phyloP scores from a whole-genome alignment of 1,140 invertebrate genomes.

The Proctacanthus coquilletti region DNA sequence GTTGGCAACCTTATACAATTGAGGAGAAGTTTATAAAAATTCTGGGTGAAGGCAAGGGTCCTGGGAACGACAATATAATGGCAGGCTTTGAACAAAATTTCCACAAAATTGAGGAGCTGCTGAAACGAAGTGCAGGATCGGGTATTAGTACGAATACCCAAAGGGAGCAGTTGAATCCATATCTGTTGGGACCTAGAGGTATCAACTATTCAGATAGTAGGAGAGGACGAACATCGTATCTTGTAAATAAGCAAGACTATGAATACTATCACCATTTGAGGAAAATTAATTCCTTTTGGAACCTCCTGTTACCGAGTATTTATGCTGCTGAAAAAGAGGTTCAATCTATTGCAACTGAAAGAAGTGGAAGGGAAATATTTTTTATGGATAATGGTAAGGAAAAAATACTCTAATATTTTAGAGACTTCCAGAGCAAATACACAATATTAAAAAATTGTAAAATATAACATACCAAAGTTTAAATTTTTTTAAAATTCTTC shows the following conservation, averaged over 20 bases:
- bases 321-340: conserved; percentile 6
- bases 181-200: conserved; percentile 9
- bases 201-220: conserved; percentile 5
- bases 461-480: no score
- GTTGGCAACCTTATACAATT: conserved; percentile 40
- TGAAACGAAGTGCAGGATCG: background rate
- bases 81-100: conserved; percentile 6
- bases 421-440: no score
- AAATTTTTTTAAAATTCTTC: conserved; percentile 6
- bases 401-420: background rate
- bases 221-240: conserved; percentile 1
- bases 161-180: conserved; percentile 10
- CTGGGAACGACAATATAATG: background rate
- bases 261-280: conserved; percentile 19
- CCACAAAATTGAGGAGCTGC: conserved; percentile 6
- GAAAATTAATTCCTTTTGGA: conserved; percentile 23
- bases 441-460: no score
- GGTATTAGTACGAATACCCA: conserved; percentile 5
- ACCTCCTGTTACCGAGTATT: conserved; percentile 14
- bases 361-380: conserved; percentile 14
- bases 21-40: conserved; percentile 32
- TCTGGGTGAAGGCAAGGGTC: conserved; percentile 18
- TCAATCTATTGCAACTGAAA: conserved; percentile 2
- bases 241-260: conserved; percentile 14
- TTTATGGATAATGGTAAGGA: conserved; percentile 14